A percentile compares a stretch with the other conserved stretches of the same genome.
phyloP scores from a whole-genome alignment of 2,888 invertebrate genomes.

The Cetonia aurata region DNA sequence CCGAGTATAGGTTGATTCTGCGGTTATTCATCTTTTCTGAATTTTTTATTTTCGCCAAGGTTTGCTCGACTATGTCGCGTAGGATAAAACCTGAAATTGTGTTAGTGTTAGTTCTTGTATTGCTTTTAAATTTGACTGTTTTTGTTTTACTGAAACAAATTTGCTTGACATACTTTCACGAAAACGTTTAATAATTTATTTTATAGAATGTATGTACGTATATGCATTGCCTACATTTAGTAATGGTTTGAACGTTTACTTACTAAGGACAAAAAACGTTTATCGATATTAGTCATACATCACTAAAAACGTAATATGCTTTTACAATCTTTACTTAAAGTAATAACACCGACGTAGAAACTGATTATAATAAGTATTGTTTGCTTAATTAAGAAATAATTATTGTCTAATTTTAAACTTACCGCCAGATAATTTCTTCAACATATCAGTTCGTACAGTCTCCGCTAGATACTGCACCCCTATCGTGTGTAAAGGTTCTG shows the following conservation, averaged over 20 bases:
- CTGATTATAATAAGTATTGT: not conserved
- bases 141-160: not conserved
- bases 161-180: constrained; percentile 10
- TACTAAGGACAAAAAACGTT: too few species aligned
- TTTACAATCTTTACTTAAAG: too few species aligned
- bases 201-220: too few species aligned
- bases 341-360: too few species aligned
- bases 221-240: too few species aligned
- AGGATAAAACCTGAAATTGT: constrained; percentile 42
- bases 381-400: not conserved
- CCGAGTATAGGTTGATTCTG: constrained; percentile 63
- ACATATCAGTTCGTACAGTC: constrained; percentile 58
- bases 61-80: constrained; percentile 35
- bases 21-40: constrained; percentile 12
- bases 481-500: constrained; percentile 59
- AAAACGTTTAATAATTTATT: not conserved
- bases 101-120: too few species aligned
- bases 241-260: too few species aligned
- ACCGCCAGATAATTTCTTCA: constrained; percentile 56
- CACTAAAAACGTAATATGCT: too few species aligned
- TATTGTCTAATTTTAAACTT: not conserved
- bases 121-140: too few species aligned
- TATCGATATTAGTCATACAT: too few species aligned
- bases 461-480: constrained; percentile 61
- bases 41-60: constrained; percentile 25